These are phyloP conservation scores for Rhagonycha fulva DNA, from an alignment of 2,888 invertebrate genomes.

Conservation along the genomic window DNA sequence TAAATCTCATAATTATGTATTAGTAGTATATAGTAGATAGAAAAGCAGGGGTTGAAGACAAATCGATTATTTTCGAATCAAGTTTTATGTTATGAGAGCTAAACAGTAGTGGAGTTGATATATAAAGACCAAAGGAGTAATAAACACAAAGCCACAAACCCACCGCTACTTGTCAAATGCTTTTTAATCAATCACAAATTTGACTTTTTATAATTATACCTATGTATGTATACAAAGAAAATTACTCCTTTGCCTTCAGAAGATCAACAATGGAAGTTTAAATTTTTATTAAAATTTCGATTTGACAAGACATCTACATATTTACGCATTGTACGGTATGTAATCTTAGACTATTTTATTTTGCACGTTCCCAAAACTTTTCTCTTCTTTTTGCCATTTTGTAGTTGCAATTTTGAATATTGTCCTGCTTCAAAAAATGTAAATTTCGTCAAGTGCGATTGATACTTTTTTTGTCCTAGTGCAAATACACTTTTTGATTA, in stretches of 20 bases:
- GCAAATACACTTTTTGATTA: background rate
- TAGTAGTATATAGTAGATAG: slow-evolving; percentile 24
- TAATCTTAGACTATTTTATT: background rate
- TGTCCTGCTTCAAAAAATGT: background rate
- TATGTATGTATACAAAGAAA: slow-evolving; percentile 24
- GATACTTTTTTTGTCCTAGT: too few relatives aligned
- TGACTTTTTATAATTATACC: slow-evolving; percentile 39
- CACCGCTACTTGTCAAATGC: slow-evolving; percentile 42
- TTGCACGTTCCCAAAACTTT: background rate
- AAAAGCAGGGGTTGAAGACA: slow-evolving; percentile 18
- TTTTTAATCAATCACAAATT: slow-evolving; percentile 47
- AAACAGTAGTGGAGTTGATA: slow-evolving; percentile 36
- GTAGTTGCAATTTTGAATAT: too few relatives aligned
- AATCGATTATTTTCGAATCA: slow-evolving; percentile 39
- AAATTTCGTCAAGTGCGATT: background rate
- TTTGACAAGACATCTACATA: background rate
- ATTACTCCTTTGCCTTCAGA: background rate
- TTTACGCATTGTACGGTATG: background rate
- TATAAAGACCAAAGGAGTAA: slow-evolving; percentile 38
- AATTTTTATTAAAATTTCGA: background rate
- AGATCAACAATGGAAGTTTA: background rate
- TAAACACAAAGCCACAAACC: slow-evolving; percentile 38
- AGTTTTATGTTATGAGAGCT: slow-evolving; percentile 29
- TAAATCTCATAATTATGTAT: slow-evolving; percentile 25
- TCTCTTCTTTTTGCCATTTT: too few relatives aligned